These are phyloP conservation scores for Nothocercus julius DNA, from an alignment of 2,113 vertebrate genomes.

Conservation along the genomic window DNA sequence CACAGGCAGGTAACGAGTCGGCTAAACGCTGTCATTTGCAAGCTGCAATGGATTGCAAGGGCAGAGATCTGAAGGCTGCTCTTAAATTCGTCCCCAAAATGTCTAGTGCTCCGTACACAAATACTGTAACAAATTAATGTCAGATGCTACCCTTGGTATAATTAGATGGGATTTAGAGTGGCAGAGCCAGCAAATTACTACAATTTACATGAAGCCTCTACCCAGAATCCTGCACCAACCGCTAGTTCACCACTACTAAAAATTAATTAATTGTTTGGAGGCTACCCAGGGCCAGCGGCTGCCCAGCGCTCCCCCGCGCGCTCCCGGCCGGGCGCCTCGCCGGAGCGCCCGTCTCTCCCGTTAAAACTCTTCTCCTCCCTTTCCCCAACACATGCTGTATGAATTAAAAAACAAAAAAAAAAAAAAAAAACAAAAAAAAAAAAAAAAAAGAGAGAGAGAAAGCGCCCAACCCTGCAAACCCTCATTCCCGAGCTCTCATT, in stretches of 20 bases:
- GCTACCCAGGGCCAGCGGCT: background rate
- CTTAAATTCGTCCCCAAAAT: slow-evolving; percentile 45
- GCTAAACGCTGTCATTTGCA: background rate
- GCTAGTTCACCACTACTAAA: background rate
- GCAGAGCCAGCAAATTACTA: slow-evolving; percentile 39
- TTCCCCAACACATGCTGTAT: background rate
- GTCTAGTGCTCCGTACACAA: background rate
- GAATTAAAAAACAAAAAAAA: background rate
- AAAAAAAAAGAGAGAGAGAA: background rate
- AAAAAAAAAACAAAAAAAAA: too few relatives aligned
- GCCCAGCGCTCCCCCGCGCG: too few relatives aligned
- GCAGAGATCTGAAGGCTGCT: slow-evolving; percentile 28
- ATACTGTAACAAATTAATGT: slow-evolving; percentile 47
- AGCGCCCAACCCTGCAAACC: background rate
- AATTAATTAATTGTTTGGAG: background rate
- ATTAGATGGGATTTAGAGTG: slow-evolving; percentile 44
- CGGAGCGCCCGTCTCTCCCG: too few relatives aligned
- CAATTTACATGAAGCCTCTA: slow-evolving; percentile 1
- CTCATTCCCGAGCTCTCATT: slow-evolving; percentile 11
- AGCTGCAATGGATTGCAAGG: background rate
- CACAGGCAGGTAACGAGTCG: background rate
- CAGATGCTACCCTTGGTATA: slow-evolving; percentile 48
- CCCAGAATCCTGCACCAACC: background rate
- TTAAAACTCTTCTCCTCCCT: background rate
- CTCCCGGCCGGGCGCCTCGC: too few relatives aligned